Percentiles rank a stretch among this genome's conserved stretches.
Evolutionary conservation across 1,140 invertebrate genomes (phyloP).

Genomic region (Cepaea nemoralis): DNA sequence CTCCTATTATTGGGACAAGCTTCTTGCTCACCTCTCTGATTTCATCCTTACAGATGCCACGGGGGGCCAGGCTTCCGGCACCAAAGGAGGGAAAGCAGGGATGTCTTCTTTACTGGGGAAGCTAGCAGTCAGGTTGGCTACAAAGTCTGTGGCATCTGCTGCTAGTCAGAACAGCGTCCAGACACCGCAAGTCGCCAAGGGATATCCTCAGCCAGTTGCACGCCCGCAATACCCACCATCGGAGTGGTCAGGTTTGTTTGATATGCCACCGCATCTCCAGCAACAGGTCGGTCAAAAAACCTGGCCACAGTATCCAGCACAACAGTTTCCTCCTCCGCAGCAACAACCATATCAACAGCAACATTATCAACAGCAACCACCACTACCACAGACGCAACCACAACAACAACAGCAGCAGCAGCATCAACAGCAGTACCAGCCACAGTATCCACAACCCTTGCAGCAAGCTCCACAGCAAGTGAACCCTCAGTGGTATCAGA

Average conservation of each 20-base stretch:
- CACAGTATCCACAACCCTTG: neutral
- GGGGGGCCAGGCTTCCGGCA: neutral
- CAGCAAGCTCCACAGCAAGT: neutral
- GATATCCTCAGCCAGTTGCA: neutral
- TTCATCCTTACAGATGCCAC: constrained; percentile 34
- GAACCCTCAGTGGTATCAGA: too few species aligned
- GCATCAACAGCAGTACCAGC: neutral
- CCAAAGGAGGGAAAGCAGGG: neutral
- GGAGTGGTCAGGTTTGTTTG: constrained; percentile 11
- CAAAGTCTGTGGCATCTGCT: neutral
- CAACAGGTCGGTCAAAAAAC: neutral
- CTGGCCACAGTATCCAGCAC: neutral
- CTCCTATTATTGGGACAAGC: neutral
- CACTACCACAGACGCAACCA: neutral
- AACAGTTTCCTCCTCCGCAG: neutral
- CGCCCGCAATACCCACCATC: neutral
- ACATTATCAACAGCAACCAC: neutral
- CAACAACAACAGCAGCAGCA: neutral
- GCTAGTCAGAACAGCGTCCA: neutral
- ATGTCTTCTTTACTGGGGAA: constrained; percentile 15
- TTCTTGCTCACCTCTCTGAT: constrained; percentile 19
- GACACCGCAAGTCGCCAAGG: neutral
- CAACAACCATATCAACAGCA: neutral
- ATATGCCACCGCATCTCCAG: constrained; percentile 20
- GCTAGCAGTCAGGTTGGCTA: constrained; percentile 7